phyloP scores from a whole-genome alignment of 2,113 vertebrate genomes.

The Petromus typicus region DNA sequence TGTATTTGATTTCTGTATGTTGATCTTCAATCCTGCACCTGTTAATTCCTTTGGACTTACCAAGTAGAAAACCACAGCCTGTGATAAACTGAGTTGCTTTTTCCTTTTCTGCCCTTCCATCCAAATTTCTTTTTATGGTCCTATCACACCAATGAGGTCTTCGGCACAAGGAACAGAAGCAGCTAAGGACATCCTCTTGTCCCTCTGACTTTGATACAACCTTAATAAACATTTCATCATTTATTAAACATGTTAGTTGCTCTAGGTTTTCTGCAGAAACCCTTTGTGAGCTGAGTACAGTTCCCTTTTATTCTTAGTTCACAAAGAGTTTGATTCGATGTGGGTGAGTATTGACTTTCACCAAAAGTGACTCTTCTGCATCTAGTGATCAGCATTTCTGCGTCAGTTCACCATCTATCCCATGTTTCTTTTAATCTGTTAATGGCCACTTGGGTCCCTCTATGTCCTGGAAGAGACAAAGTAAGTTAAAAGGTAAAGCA shows the following conservation, averaged over 20 bases:
- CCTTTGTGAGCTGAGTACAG: background rate
- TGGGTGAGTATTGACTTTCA: slow-evolving; percentile 4
- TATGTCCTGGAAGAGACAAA: slow-evolving; percentile 27
- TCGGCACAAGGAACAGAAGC: background rate
- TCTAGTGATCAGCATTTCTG: background rate
- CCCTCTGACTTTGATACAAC: background rate
- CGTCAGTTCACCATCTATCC: background rate
- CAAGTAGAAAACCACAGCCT: background rate
- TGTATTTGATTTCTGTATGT: background rate
- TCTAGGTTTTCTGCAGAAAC: background rate
- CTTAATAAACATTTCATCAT: background rate
- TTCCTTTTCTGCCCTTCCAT: background rate
- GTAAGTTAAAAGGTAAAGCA: background rate
- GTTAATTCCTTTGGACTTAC: background rate
- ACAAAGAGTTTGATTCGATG: background rate
- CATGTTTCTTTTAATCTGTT: slow-evolving; percentile 10
- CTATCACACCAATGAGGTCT: background rate
- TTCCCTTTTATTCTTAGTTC: background rate
- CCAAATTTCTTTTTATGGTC: background rate
- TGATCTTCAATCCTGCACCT: background rate
- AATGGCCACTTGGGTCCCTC: background rate
- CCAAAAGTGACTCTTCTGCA: background rate
- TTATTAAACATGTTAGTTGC: background rate
- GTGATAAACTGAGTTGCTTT: background rate
- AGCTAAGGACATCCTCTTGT: background rate